phyloP scores from a whole-genome alignment of 1,140 invertebrate genomes.

The Pentalonia nigronervosa region DNA sequence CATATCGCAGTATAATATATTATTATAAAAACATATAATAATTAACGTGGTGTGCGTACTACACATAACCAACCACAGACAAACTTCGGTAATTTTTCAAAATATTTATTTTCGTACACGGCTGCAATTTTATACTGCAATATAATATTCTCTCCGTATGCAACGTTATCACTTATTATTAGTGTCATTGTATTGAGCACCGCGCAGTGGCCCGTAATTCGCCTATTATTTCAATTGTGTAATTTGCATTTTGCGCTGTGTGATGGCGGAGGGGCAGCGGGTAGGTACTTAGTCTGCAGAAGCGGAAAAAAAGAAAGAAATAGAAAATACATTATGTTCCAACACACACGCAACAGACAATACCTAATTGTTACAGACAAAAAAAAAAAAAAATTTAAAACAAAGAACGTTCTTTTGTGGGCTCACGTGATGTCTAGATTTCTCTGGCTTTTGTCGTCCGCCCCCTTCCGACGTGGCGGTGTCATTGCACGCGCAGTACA shows the following conservation, averaged over 20 bases:
- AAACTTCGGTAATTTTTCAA: not conserved
- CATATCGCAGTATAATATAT: not conserved
- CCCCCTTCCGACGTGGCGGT: not conserved
- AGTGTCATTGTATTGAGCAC: not conserved
- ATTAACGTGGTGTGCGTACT: too few relatives aligned
- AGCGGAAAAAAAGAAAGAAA: not conserved
- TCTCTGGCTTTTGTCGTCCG: conserved; percentile 16
- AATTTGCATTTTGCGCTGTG: not conserved
- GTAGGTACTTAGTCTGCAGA: not conserved
- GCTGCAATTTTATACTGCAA: not conserved
- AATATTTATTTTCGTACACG: not conserved
- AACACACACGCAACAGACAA: not conserved
- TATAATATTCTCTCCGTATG: not conserved
- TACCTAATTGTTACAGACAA: conserved; percentile 11
- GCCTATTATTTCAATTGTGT: not conserved
- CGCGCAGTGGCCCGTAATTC: not conserved
- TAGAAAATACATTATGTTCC: not conserved
- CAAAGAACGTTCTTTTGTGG: conserved; percentile 24
- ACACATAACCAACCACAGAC: not conserved
- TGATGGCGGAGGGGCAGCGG: not conserved
- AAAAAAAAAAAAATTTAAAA: not conserved
- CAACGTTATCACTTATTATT: not conserved
- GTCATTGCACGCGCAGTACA: not conserved
- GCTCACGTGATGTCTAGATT: not conserved
- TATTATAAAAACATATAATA: not conserved